Base-by-base conservation (phyloP, 2,113 vertebrate genomes). In the Lasiurus borealis region DNA sequence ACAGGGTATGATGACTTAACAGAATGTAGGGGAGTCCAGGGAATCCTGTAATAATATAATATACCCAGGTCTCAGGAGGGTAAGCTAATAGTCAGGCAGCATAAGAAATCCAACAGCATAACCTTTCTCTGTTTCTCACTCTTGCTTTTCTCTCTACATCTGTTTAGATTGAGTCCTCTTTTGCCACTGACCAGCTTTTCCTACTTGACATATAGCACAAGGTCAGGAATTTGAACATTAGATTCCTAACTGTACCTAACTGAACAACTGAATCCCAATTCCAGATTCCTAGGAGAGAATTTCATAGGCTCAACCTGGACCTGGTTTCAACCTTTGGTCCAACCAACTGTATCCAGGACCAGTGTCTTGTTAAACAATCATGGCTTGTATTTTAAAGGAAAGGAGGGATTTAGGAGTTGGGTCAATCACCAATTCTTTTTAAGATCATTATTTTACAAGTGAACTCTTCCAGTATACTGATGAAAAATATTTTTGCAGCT, bases 301-400 rank as follows among this genome's bases (percentile, higher is more conserved):
- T 13, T 81, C 12, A 36, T 10, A 34, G 36, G n/a, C 21, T 87
- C 36, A 25, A 2, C 11, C n/a, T 18, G 12, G 57, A 71, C 19
- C 44, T 34, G 3, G 10, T 29, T 4, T n/a, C 34, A 46, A 48
- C 14, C 46, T 83, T 62, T 44, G 10, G 15, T 44, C 23, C 52
- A 44, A 14, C 64, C 14, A 11, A 76, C 15, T 50, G 40, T 36
- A 11, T 72, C 73, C 9, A 8, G 84, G 46, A 6, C 75, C 11
- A 57, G 16, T 19, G 31, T 76, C 69, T 66, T 88, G 15, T 40
- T 88, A n/a, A 62, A 66, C 2, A 48, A 31, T 12, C 9, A 14
- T 57, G 34, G 27, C 40, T 87, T 78, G 40, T 31, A 68, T 81
- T 90, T 93, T 71, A 85, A 91, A 40, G 93, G 16, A 71, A 80